These are phyloP conservation scores for Glossophaga mutica DNA, from an alignment of 2,797 vertebrate species.

Conservation along the genomic window DNA sequence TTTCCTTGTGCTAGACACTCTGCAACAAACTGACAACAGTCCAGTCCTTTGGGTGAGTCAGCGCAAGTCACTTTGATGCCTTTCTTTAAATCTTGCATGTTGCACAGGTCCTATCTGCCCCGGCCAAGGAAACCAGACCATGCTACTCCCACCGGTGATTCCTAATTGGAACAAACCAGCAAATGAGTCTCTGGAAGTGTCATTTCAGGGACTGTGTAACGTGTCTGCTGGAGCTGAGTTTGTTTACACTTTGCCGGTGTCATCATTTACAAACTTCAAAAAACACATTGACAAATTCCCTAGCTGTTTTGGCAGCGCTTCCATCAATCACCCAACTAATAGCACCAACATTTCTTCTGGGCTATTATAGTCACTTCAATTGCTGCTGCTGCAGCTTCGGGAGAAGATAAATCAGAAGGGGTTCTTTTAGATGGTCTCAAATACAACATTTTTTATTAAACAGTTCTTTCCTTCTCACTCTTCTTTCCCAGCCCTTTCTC, in stretches of 20 bases:
- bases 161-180: conserved; percentile 69
- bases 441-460: conserved; percentile 72
- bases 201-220: conserved; percentile 64
- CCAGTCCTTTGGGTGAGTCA: background rate
- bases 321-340: conserved; percentile 81
- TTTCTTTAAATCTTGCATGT: conserved; percentile 31
- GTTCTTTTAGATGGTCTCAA: conserved; percentile 74
- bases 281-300: conserved; percentile 78
- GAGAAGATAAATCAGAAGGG: conserved; percentile 78
- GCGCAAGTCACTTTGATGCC: background rate
- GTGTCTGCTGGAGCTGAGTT: conserved; percentile 61
- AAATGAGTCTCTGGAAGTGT: conserved; percentile 48
- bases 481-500: conserved; percentile 31
- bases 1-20: background rate
- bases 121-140: background rate
- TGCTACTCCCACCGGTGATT: conserved; percentile 59
- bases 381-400: conserved; percentile 71
- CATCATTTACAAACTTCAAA: conserved; percentile 79
- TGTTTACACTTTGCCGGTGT: conserved; percentile 76
- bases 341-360: conserved; percentile 81
- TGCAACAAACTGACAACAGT: background rate
- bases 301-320: conserved; percentile 69
- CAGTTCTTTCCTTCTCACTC: background rate
- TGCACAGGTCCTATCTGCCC: background rate
- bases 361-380: conserved; percentile 81